Base-by-base conservation (phyloP, 2,797 vertebrate species). In the Florisuga fusca region DNA sequence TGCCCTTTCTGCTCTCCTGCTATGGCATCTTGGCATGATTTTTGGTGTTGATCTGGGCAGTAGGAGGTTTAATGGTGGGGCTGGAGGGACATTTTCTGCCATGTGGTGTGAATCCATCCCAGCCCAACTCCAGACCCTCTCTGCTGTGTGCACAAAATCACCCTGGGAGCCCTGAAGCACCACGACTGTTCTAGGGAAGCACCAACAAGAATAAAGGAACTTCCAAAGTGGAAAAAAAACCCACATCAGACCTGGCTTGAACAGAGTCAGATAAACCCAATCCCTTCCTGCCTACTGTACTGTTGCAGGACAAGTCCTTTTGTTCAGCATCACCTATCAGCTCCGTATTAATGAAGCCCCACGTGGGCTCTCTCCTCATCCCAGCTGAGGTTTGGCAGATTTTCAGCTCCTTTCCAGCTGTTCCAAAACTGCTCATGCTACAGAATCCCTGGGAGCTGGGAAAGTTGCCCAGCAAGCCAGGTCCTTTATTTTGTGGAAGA, bases 141-240 rank as follows among this genome's bases (percentile, higher is more conserved):
- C 55, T 55, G 22, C 17, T n/a, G 16, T 3, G 31, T 5, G 9
- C 64, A 89, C 84, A 88, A 85, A 90, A 89, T 2, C 75, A 22
- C 53, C 50, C 36, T 4, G 1, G 84, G 82, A 90, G 61, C 53
- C 78, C 84, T 36, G 36, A 87, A 85, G 85, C 1, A 2, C 41
- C 4, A 1, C 16, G 53, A 66, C 54, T 74, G 31, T 20, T 88
- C 53, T 75, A 58, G 68, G 43, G 34, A 84, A 87, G 75, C 41
- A 93, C 64, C 89, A 83, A 91, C 2, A 12, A 59, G 64, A 89
- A 92, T 67, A 94, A 96, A 96, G 50, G 50, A 93, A 77, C 38
- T 74, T 77, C 85, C 73, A 87, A 80, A 93, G 82, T 74, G 68
- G 81, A 62, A 90, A 87, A 76, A 96, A 87, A 96, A 68, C 2